phyloP scores from a whole-genome alignment of 2,888 invertebrate species.

The Notodonta ziczac region DNA sequence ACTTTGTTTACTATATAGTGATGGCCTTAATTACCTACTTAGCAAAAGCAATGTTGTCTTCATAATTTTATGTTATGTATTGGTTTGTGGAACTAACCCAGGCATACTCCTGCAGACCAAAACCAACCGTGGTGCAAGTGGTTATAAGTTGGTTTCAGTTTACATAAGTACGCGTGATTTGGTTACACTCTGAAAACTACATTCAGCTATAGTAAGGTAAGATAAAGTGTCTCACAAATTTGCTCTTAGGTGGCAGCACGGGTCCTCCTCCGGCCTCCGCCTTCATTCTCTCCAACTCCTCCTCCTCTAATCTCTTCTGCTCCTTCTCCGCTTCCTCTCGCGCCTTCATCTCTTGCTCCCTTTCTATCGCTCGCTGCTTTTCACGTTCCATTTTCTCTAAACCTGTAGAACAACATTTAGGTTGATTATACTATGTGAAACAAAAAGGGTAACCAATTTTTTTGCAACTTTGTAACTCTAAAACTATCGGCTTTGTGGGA shows the following conservation, averaged over 20 bases:
- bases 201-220: too few species aligned
- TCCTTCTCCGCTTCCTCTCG: slow-evolving; percentile 87
- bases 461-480: not conserved
- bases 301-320: slow-evolving; percentile 86
- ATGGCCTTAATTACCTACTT: too few species aligned
- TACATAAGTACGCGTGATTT: too few species aligned
- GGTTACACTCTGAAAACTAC: too few species aligned
- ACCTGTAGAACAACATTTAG: slow-evolving; percentile 79
- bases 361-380: slow-evolving; percentile 93
- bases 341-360: slow-evolving; percentile 87
- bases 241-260: slow-evolving; percentile 83
- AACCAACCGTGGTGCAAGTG: too few species aligned
- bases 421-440: not conserved
- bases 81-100: too few species aligned
- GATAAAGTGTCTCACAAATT: slow-evolving; percentile 81
- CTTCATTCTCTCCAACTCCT: slow-evolving; percentile 67
- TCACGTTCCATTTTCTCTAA: slow-evolving; percentile 99
- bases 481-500: too few species aligned
- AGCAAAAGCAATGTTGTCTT: too few species aligned
- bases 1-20: too few species aligned
- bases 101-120: too few species aligned
- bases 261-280: slow-evolving; percentile 70
- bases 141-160: too few species aligned
- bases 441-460: not conserved
- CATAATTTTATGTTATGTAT: too few species aligned